Evolutionary conservation across 1,140 invertebrate genomes (phyloP).

Genomic region (Meloidogyne hapla): DNA sequence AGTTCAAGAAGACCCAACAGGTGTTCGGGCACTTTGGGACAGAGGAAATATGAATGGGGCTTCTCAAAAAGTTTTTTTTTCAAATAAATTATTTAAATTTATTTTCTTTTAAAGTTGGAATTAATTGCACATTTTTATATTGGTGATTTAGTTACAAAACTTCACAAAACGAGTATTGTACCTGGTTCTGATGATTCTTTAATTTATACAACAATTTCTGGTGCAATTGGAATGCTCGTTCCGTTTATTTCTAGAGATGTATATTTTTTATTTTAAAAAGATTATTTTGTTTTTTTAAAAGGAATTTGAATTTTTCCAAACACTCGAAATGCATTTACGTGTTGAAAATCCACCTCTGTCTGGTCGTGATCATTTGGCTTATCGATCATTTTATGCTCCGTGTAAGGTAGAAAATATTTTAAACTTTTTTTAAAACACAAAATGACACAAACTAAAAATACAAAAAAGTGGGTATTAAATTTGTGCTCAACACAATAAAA

Average conservation of each 20-base stretch:
- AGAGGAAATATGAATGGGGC: conserved; percentile 91
- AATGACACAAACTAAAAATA: too few relatives aligned
- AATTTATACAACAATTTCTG: conserved; percentile 91
- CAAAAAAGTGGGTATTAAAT: too few relatives aligned
- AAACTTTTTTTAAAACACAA: neutral
- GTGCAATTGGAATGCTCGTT: conserved; percentile 89
- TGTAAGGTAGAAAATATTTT: conserved; percentile 75
- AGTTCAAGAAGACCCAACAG: conserved; percentile 97
- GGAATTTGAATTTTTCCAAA: conserved; percentile 72
- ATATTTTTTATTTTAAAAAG: conserved; percentile 22
- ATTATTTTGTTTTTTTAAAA: too few relatives aligned
- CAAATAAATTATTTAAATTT: conserved; percentile 15
- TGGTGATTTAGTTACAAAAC: conserved; percentile 79
- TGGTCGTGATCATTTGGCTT: conserved; percentile 94
- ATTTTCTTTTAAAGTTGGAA: conserved; percentile 71
- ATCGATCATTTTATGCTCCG: conserved; percentile 93
- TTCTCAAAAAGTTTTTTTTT: conserved; percentile 77
- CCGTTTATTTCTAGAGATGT: conserved; percentile 93
- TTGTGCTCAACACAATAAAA: too few relatives aligned
- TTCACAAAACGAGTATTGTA: conserved; percentile 88
- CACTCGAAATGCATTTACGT: conserved; percentile 99
- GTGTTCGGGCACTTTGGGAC: conserved; percentile 96
- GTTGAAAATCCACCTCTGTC: conserved; percentile 92
- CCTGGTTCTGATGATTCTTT: conserved; percentile 93
- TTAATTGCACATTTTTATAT: conserved; percentile 87